Evolutionary conservation across 2,797 vertebrate genomes (phyloP), one percentile per base, ranked within the genome.

Genomic region (Cuniculus paca): DNA sequence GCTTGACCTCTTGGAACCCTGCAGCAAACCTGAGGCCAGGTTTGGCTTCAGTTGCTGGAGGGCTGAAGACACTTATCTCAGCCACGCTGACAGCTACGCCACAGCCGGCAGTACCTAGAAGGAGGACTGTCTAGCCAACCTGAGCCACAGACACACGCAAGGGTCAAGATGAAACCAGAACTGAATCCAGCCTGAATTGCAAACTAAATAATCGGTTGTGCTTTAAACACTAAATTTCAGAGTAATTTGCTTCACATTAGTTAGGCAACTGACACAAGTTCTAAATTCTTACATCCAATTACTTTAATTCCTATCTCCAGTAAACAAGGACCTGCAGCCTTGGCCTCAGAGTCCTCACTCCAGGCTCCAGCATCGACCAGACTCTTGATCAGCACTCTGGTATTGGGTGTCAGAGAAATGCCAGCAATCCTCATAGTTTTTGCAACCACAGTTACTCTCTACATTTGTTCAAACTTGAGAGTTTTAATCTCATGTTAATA

Each of bases 401-500:
- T 60, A 12, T 4, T 5, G 39, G 58, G 12, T 39, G 20, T 82
- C 31, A 22, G 68, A 81, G 31, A 83, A 60, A 78, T 12, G 68
- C 63, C 78, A 28, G 13, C 1, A 2, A 14, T 68, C 28, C 84
- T 77, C 16, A 6, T 24, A 88, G 84, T 78, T 54, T 65, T 56
- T 81, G n/a, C 68, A 81, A 48, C 24, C 24, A 61, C 52, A 63
- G 28, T 31, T 72, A 54, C 72, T 94, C 74, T 72, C 75, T 19
- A 4, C 68, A 63, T 93, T 95, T 91, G 63, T 31, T 96, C 88
- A 89, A 42, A 95, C 78, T 84, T 68, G 90, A 93, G 85, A 96
- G 63, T 93, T 93, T 96, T 95, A 97, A 97, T 97, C 96, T 97
- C 90, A 65, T 87, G 88, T 88, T 97, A 97, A 96, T 97, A 97